These are phyloP conservation scores for Lanius collurio DNA, from an alignment of 2,113 vertebrate genomes.

Conservation along the genomic window DNA sequence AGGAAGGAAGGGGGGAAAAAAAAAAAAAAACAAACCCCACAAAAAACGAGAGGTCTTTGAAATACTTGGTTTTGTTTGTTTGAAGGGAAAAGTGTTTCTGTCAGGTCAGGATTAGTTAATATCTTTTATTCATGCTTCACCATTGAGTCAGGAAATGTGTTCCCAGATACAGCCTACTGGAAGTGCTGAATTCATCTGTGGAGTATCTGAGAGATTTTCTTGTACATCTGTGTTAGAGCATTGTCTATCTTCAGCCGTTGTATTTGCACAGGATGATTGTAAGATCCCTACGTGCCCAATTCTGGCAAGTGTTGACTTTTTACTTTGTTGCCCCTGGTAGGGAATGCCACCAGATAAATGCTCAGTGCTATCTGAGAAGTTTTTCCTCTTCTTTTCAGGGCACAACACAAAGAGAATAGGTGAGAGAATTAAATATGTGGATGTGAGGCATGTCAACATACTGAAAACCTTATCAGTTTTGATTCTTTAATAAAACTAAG, in stretches of 20 bases:
- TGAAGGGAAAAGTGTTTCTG: neutral
- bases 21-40: fast-evolving
- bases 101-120: neutral
- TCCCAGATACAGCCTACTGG: neutral
- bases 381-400: neutral
- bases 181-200: neutral
- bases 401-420: neutral
- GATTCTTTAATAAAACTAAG: neutral
- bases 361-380: neutral
- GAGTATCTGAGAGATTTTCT: neutral
- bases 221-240: neutral
- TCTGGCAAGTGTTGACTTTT: neutral
- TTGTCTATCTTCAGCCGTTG: neutral
- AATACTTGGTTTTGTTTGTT: neutral
- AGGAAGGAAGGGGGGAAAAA: fast-evolving
- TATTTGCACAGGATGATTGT: neutral
- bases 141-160: neutral
- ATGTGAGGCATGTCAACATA: neutral
- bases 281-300: neutral
- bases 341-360: neutral
- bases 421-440: neutral
- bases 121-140: neutral
- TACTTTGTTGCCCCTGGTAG: neutral
- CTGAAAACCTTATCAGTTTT: neutral
- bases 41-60: neutral